Base-by-base conservation (phyloP, 1,140 invertebrate genomes). In the Zaprionus gabonicus region DNA sequence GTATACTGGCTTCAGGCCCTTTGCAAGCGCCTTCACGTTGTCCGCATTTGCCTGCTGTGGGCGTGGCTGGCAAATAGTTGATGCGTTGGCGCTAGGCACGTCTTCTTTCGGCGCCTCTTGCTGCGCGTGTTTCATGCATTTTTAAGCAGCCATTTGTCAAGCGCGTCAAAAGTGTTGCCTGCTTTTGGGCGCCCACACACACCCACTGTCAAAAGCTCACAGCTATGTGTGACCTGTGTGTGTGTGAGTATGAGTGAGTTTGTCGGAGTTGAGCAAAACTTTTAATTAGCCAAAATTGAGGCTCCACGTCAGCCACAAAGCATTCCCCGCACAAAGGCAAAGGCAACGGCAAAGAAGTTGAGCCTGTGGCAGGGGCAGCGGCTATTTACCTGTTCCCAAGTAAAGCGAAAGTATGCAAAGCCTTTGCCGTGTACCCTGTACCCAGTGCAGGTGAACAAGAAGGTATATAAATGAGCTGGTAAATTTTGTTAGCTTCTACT, bases 121-220 rank as follows among this genome's bases (percentile, higher is more conserved):
- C 31, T 58, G 71, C 65, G 66, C 51, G 65, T 70, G 72, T 76
- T 79, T 81, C 82, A 85, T 85, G 82, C 75, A 82, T 81, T 85
- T 86, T 85, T 85, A 86, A 86, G 60, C 71, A 81, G 79, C 71
- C 82, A 82, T 86, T 85, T 85, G 79, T 85, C 68, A 84, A 84
- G 74, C 78, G 82, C 62, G 81, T 77, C 58, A 81, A 78, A 81
- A 75, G 76, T 74, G 66, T 73, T 62, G 74, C 69, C 64, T 69
- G 73, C 67, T 72, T 53, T 49, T 59, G 51, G 59, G 25, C 36
- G 67, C 74, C 34, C 36, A 6, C 64, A 38, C 7, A 10, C 6
- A 12, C 31, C 59, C n/a, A 31, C 34, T 46, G 67, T n/a, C 38
- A 41, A 27, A 75, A 71, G 44, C 44, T 27, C 1, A 7, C 58